phyloP scores from a whole-genome alignment of 1,140 invertebrate species.

The Thaumatotibia leucotreta region DNA sequence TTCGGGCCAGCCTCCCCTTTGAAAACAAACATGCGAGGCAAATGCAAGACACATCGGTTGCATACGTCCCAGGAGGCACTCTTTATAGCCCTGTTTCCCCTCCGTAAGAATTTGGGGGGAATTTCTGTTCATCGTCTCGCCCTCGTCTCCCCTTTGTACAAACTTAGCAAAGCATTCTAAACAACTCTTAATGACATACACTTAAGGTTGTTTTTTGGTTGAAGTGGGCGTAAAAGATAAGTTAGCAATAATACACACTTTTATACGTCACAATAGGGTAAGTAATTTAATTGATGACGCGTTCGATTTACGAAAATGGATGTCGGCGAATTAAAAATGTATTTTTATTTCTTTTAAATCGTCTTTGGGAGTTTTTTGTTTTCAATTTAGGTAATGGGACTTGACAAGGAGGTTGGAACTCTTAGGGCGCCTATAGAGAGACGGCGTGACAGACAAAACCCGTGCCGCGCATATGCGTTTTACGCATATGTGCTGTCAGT shows the following conservation, averaged over 20 bases:
- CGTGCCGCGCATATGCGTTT: no score
- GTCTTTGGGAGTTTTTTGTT: constrained; percentile 1
- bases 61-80: constrained; percentile 47
- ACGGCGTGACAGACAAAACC: no score
- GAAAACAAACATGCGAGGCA: constrained; percentile 16
- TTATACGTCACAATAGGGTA: constrained; percentile 45
- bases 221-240: not conserved
- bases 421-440: no score
- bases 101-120: constrained; percentile 50
- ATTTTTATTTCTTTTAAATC: constrained; percentile 28
- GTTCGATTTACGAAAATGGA: constrained; percentile 59
- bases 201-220: constrained; percentile 30
- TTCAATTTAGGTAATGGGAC: constrained; percentile 5
- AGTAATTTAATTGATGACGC: constrained; percentile 72
- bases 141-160: constrained; percentile 25
- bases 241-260: constrained; percentile 25
- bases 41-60: constrained; percentile 44
- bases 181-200: not conserved
- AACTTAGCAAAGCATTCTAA: constrained; percentile 18
- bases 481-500: no score
- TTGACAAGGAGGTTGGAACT: no score
- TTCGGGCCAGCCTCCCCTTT: not conserved
- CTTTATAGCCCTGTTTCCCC: constrained; percentile 30
- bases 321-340: constrained; percentile 52
- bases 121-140: constrained; percentile 37